Percentiles rank a stretch among this genome's conserved stretches.
Evolutionary conservation across 2,888 invertebrate genomes (phyloP).

Genomic region (Amiota communis): DNA sequence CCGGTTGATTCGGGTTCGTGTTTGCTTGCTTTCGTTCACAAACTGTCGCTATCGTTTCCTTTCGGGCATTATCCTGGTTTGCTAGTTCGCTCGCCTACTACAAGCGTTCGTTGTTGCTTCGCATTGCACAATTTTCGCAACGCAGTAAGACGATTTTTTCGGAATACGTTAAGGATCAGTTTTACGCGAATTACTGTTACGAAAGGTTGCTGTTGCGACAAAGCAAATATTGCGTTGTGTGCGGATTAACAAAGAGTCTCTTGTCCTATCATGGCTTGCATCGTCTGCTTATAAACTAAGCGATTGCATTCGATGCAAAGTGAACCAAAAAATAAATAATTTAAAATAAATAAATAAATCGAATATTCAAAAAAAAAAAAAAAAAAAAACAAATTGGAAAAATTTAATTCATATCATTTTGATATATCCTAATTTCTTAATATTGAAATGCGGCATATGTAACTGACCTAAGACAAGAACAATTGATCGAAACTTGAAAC

Average conservation of each 20-base stretch:
- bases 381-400: too few species aligned
- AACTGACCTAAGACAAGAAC: constrained; percentile 53
- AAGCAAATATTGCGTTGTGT: constrained; percentile 15
- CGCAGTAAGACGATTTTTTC: constrained; percentile 62
- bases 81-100: constrained; percentile 35
- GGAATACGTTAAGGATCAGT: constrained; percentile 73
- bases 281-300: not conserved
- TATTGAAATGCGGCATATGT: constrained; percentile 22
- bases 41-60: constrained; percentile 41
- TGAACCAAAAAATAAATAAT: constrained; percentile 27
- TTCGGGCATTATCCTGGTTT: constrained; percentile 56
- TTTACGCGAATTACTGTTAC: constrained; percentile 73
- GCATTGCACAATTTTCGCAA: constrained; percentile 62
- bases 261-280: not conserved
- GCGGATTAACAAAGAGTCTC: constrained; percentile 47
- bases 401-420: not conserved
- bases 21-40: not conserved
- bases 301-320: constrained; percentile 18
- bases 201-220: constrained; percentile 65
- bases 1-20: constrained; percentile 1
- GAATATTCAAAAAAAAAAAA: too few species aligned
- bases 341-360: not conserved
- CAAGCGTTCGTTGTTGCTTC: constrained; percentile 45
- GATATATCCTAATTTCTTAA: constrained; percentile 8
- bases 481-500: not conserved